Conservation (phyloP, 2,113 vertebrate species). For the Callaeas wilsoni region DNA sequence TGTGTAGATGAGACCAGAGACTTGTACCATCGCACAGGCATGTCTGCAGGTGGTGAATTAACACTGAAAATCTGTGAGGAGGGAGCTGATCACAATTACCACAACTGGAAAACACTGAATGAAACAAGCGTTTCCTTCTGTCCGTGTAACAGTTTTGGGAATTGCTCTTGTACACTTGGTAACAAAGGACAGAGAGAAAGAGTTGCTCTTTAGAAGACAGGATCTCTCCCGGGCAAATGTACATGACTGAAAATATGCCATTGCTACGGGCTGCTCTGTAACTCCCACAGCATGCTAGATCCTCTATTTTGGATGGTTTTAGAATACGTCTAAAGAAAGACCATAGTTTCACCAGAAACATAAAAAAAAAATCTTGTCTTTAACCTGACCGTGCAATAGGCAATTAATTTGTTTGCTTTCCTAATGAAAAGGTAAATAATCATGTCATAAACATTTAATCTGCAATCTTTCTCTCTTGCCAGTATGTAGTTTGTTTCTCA, state of each 20-base stretch:
- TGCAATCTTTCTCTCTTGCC: not conserved
- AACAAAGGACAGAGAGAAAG: not conserved
- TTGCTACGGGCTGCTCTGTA: not conserved
- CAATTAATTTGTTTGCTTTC: not conserved
- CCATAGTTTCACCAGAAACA: not conserved
- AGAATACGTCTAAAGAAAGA: not conserved
- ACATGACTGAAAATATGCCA: not conserved
- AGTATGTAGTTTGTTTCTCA: not conserved
- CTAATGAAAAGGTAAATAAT: slow-evolving; percentile 11
- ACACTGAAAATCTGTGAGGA: not conserved
- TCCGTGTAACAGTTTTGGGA: not conserved
- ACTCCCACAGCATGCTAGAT: not conserved
- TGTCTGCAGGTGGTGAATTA: not conserved
- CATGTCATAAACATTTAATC: slow-evolving; percentile 6
- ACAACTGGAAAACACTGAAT: not conserved
- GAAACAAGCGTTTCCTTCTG: not conserved
- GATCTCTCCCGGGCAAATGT: not conserved
- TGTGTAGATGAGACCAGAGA: not conserved
- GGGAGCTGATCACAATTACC: not conserved
- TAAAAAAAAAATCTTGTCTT: not conserved
- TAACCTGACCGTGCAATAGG: not conserved
- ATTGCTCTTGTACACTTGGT: not conserved
- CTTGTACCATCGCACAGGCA: not conserved
- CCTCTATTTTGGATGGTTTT: not conserved
- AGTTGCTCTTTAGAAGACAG: not conserved